These are phyloP conservation scores for Echinarachnius parma DNA, from an alignment of 53 echinoderm and acorn worm genomes.

Conservation along the genomic window DNA sequence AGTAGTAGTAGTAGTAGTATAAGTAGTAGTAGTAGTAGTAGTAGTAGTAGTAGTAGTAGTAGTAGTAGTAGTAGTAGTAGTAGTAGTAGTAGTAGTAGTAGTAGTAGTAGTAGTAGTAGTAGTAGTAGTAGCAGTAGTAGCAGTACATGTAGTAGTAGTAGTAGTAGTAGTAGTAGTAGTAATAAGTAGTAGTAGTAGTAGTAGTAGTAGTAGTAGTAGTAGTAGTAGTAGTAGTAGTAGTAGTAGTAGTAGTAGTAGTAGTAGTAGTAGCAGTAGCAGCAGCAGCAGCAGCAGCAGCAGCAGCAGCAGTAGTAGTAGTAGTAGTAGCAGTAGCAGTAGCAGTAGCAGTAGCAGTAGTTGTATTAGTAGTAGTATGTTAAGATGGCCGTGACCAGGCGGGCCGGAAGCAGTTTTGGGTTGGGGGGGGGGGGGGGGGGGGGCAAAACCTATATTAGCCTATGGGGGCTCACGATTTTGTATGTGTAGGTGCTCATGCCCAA, in stretches of 20 bases:
- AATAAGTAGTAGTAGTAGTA: too few species aligned
- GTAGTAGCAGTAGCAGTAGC: background rate
- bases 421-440: too few species aligned
- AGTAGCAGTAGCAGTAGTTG: background rate
- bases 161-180: too few species aligned
- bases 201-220: background rate
- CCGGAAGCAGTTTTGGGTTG: too few species aligned
- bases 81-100: background rate
- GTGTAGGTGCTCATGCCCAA: too few species aligned
- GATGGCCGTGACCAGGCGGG: too few species aligned
- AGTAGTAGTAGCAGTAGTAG: background rate
- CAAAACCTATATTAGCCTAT: too few species aligned
- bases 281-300: background rate
- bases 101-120: background rate
- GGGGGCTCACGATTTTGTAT: too few species aligned
- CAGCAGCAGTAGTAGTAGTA: background rate
- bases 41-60: slow-evolving; percentile 15
- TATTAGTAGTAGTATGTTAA: too few species aligned
- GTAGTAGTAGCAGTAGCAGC: background rate
- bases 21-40: background rate
- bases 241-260: background rate
- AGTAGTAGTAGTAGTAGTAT: slow-evolving; percentile 5
- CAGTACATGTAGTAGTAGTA: background rate
- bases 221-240: background rate
- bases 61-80: slow-evolving; percentile 9